Conservation (phyloP, 2,888 invertebrate species). For the Globia sparganii region DNA sequence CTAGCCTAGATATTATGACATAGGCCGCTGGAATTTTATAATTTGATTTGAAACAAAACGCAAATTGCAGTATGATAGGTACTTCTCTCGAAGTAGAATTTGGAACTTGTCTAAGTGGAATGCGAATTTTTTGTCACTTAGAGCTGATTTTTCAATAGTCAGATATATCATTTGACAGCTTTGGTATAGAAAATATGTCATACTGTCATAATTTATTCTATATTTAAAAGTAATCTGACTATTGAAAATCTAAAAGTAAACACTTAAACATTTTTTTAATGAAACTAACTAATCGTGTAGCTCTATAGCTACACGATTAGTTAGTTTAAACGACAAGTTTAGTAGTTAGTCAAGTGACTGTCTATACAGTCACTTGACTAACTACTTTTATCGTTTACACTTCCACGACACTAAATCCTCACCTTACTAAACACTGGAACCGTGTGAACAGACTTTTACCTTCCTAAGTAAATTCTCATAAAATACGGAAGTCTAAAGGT, state of each 20-base stretch:
- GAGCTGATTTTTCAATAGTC: background rate
- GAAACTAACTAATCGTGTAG: background rate
- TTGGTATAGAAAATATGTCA: background rate
- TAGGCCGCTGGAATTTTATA: conserved; percentile 10
- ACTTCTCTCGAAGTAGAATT: background rate
- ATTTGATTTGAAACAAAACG: conserved; percentile 20
- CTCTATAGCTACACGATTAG: too few relatives aligned
- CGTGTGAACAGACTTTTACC: background rate
- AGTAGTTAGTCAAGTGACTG: too few relatives aligned
- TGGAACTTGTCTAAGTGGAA: background rate
- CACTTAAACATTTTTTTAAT: background rate
- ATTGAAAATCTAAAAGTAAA: background rate
- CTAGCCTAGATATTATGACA: conserved; percentile 38
- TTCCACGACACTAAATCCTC: background rate
- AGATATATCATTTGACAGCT: background rate
- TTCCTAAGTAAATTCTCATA: conserved; percentile 24
- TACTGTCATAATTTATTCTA: background rate
- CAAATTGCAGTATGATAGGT: background rate
- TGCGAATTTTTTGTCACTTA: too few relatives aligned
- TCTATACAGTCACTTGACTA: background rate
- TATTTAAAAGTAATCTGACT: background rate
- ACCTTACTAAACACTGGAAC: background rate
- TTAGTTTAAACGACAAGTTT: too few relatives aligned
- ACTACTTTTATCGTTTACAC: background rate
- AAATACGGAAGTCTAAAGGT: conserved; percentile 28